Evolutionary conservation across 2,888 invertebrate genomes (phyloP).

Genomic region (Mellilla xanthometata): DNA sequence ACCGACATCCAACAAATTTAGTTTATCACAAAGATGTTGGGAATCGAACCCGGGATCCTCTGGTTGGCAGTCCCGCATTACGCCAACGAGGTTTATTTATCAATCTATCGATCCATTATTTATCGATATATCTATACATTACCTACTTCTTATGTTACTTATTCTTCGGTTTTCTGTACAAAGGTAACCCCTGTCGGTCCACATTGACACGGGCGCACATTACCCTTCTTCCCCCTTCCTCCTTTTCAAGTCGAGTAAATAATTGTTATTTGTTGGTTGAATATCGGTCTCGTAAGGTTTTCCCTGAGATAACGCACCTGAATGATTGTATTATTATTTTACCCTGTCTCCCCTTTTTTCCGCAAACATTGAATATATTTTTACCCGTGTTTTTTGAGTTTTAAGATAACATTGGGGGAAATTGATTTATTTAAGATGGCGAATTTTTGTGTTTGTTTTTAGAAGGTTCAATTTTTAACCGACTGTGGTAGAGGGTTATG

Average conservation of each 20-base stretch:
- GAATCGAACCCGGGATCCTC: too few relatives aligned
- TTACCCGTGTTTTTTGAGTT: slow-evolving; percentile 17
- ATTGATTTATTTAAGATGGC: slow-evolving; percentile 15
- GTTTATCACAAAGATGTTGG: too few relatives aligned
- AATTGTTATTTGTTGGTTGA: slow-evolving; percentile 47
- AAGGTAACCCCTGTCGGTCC: too few relatives aligned
- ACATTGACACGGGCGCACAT: slow-evolving; percentile 42
- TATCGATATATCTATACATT: too few relatives aligned
- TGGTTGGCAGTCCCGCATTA: too few relatives aligned
- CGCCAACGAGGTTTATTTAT: too few relatives aligned
- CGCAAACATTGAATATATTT: slow-evolving; percentile 18
- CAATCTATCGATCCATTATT: too few relatives aligned
- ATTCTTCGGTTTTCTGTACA: too few relatives aligned
- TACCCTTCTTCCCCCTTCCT: slow-evolving; percentile 31
- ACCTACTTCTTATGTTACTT: too few relatives aligned
- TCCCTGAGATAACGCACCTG: slow-evolving; percentile 42
- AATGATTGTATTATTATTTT: slow-evolving; percentile 38
- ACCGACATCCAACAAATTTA: too few relatives aligned
- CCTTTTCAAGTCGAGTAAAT: slow-evolving; percentile 43
- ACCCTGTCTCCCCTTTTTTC: slow-evolving; percentile 19
- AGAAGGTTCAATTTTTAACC: too few relatives aligned
- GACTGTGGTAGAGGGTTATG: too few relatives aligned
- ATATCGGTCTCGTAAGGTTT: slow-evolving; percentile 42
- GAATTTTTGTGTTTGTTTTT: slow-evolving; percentile 4
- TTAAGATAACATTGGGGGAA: slow-evolving; percentile 17